Base-by-base conservation (phyloP, 1,140 invertebrate genomes). In the Samia ricini region DNA sequence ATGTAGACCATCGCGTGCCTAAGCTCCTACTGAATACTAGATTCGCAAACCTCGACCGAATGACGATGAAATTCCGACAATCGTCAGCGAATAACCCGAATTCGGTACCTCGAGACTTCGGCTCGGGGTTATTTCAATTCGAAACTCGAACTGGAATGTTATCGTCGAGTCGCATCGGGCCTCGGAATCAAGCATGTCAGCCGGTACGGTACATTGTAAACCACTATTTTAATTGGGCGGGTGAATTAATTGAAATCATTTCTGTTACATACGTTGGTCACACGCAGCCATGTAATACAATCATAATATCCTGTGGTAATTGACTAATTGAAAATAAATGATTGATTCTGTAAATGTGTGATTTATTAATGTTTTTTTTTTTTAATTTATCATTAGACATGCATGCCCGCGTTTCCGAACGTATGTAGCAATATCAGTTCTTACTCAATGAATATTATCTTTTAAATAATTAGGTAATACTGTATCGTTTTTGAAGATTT, bases 71-170 rank as follows among this genome's bases (percentile, higher is more conserved):
- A 77, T 71, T 77, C 78, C 79, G 82, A 82, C 78, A 85, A 84
- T 79, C 69, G 67, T 76, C 76, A 59, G 65, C 67, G 64, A 74
- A 88, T 89, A 84, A 83, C 81, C 75, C 56, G 67, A 77, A 80
- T 85, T 83, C 77, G 75, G 76, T 74, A 29, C 0, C 26, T 29
- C 26, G 4, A 29, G 6, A 5, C 26, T 29, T 29, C 26, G 26
- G 1, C 79, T 80, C 79, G 82, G 86, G 84, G n/a, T n/a, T n/a
- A 89, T 86, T 86, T 81, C 85, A 72, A 82, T 80, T 81, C 79
- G 78, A 77, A 80, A 76, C 79, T 79, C 76, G 76, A 77, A 72
- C 74, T 74, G 85, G 87, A 84, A 86, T 88, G 85, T 88, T 88
- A 88, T 89, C 85, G 69, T 77, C 73, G 74, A 74, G 74, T 79